Conservation (phyloP, 1,140 invertebrate species). For the Macrobrachium nipponense region DNA sequence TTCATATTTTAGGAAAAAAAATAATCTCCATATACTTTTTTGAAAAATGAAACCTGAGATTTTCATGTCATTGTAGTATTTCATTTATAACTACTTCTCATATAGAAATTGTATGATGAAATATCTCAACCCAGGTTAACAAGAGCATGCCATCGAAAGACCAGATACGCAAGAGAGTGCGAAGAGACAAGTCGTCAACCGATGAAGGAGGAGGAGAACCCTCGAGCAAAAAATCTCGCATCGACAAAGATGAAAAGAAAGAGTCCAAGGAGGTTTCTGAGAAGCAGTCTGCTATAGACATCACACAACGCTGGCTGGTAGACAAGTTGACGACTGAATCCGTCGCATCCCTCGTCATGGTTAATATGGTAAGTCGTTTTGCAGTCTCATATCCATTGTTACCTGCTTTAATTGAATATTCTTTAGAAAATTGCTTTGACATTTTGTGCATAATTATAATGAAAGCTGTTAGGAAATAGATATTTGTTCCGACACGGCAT, state of each 20-base stretch:
- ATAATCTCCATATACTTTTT: no score
- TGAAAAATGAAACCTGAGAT: background rate
- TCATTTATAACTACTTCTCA: background rate
- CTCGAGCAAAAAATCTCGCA: conserved; percentile 49
- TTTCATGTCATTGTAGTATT: conserved; percentile 3
- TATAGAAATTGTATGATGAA: background rate
- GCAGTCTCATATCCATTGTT: background rate
- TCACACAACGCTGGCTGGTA: conserved; percentile 73
- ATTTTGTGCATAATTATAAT: background rate
- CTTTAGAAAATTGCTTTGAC: no score
- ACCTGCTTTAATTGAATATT: background rate
- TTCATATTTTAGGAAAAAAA: no score
- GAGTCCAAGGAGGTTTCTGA: conserved; percentile 61
- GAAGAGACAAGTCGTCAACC: conserved; percentile 32
- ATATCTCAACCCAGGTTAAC: conserved; percentile 46
- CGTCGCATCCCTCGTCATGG: conserved; percentile 74
- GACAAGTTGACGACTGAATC: conserved; percentile 70
- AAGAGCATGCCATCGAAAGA: conserved; percentile 64
- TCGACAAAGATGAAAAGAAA: conserved; percentile 66
- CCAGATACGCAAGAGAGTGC: conserved; percentile 52
- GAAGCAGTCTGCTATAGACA: conserved; percentile 71
- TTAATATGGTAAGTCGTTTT: conserved; percentile 73
- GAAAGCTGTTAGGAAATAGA: background rate
- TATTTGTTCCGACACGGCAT: no score
- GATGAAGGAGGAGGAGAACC: conserved; percentile 47